These are phyloP conservation scores for Geotria australis DNA, from an alignment of 2,797 vertebrate species.

Conservation along the genomic window DNA sequence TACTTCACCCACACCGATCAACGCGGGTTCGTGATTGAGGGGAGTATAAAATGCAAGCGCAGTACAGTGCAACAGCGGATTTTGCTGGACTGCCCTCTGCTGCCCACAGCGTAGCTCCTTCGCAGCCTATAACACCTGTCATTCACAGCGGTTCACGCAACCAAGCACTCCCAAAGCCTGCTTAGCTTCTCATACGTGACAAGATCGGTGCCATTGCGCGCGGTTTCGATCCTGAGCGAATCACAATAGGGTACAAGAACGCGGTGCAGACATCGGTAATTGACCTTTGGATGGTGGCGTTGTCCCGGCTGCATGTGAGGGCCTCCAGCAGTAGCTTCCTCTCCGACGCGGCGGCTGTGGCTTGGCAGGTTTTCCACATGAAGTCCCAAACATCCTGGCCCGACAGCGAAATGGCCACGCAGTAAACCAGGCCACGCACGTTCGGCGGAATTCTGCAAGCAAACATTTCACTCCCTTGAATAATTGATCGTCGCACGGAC, in stretches of 20 bases:
- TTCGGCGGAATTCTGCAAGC: conserved; percentile 57
- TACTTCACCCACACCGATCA: too few relatives aligned
- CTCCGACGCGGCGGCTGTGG: conserved; percentile 53
- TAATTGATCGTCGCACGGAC: too few relatives aligned
- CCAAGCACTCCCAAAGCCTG: too few relatives aligned
- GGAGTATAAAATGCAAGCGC: too few relatives aligned
- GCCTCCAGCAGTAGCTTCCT: conserved; percentile 91
- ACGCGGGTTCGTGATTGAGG: too few relatives aligned
- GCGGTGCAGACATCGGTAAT: background rate
- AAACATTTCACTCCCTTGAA: background rate
- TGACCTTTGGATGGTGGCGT: conserved; percentile 65
- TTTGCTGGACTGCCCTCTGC: too few relatives aligned
- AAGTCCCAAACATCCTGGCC: conserved; percentile 98
- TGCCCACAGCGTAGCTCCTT: too few relatives aligned
- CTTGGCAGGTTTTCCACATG: conserved; percentile 99
- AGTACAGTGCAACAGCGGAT: too few relatives aligned
- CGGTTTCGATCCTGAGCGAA: background rate
- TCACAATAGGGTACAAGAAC: background rate
- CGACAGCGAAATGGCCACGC: conserved; percentile 77
- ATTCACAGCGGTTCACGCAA: too few relatives aligned
- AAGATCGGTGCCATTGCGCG: too few relatives aligned
- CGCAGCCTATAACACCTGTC: too few relatives aligned
- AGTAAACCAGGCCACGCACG: conserved; percentile 83
- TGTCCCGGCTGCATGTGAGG: conserved; percentile 78
- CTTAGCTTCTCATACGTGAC: too few relatives aligned